Conservation (phyloP, 2,888 invertebrate genomes). For the Ophioninae sp. region DNA sequence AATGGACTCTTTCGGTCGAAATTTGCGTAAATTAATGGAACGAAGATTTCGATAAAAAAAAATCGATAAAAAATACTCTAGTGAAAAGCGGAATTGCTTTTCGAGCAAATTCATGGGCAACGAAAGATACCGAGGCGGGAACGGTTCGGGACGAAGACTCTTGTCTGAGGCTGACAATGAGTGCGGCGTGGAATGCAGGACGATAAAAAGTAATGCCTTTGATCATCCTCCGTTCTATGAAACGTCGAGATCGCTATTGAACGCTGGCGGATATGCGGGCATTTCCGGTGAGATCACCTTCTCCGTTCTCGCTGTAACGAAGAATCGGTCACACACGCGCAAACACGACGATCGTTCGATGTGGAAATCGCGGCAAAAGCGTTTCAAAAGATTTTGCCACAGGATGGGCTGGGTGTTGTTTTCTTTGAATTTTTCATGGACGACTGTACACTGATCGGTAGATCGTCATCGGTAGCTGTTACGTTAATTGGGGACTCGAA, state of each 20-base stretch:
- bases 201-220: constrained; percentile 31
- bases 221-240: constrained; percentile 19
- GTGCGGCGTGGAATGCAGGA: constrained; percentile 17
- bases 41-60: not conserved
- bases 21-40: not conserved
- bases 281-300: constrained; percentile 40
- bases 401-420: not conserved
- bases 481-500: too few relatives aligned
- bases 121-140: not conserved
- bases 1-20: too few relatives aligned
- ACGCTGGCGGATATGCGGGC: constrained; percentile 54
- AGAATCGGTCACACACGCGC: constrained; percentile 15
- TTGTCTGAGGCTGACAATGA: not conserved
- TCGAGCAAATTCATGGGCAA: not conserved
- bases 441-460: not conserved
- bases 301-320: constrained; percentile 26
- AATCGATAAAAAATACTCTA: too few relatives aligned
- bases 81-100: too few relatives aligned
- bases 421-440: not conserved
- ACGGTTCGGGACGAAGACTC: not conserved
- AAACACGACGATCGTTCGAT: not conserved
- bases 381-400: not conserved
- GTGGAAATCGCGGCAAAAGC: not conserved
- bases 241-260: constrained; percentile 42
- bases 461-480: too few relatives aligned